Base-by-base conservation (phyloP, 2,797 vertebrate species). In the Numenius phaeopus region DNA sequence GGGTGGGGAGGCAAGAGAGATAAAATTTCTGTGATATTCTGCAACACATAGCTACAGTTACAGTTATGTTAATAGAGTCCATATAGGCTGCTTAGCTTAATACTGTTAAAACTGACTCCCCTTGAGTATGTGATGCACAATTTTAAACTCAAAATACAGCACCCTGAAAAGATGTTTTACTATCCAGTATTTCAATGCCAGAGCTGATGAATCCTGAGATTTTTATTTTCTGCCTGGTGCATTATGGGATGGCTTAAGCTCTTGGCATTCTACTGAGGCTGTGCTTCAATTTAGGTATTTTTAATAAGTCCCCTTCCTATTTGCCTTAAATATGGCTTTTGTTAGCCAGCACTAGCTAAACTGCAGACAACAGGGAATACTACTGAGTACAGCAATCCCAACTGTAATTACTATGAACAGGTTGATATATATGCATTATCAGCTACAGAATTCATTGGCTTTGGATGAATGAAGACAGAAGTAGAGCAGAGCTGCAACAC, bases 401-500 rank as follows among this genome's bases (percentile, higher is more conserved):
- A 30, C 61, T 80, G 93, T 64, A 94, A 96, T 96, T 95, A 94
- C 69, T 87, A 95, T 49, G 78, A 96, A 87, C 81, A 93, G 67
- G 83, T 83, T 96, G 86, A 93, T 93, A 88, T 65, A 87, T 71
- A 92, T 40, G 15, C 64, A 80, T 89, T 96, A 96, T 73, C 81
- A 96, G 49, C 78, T 88, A 86, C 62, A 82, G 70, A 89, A 79
- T 91, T 91, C 81, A 90, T 37, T 83, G 64, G 70, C 62, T 95
- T 86, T 93, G 88, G 86, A 96, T 89, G 91, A 93, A 82, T 80
- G 78, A 94, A 91, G 73, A 88, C n/a, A 89, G 67, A 89, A 94
- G 27, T 57, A 76, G 11, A 87, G n/a, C 44, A 76, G 64, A 67
- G 81, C 37, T 73, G 83, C 47, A 82, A 57, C 40, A 88, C 62